A percentile compares a stretch with the other conserved stretches of the same genome.
These are phyloP conservation scores for Saiga tatarica DNA, from an alignment of 2,113 vertebrate species.

Conservation along the genomic window DNA sequence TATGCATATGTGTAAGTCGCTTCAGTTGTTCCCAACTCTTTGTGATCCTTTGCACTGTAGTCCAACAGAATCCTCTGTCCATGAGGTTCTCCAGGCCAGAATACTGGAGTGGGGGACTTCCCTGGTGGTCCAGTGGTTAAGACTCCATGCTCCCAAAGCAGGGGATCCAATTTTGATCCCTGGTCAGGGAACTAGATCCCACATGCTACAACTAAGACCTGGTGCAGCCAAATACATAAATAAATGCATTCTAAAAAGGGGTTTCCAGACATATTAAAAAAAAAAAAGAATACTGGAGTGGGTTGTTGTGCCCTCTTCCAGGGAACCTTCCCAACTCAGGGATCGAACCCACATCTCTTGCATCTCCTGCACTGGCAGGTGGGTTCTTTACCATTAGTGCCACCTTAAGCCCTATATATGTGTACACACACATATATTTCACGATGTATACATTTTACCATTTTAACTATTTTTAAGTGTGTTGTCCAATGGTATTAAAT, in stretches of 20 bases:
- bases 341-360: neutral
- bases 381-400: neutral
- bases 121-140: neutral
- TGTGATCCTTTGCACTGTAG: neutral
- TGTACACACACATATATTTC: neutral
- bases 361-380: neutral
- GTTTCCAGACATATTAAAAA: neutral
- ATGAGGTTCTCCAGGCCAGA: neutral
- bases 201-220: neutral
- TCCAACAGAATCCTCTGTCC: neutral
- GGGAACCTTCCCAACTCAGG: neutral
- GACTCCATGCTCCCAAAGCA: neutral
- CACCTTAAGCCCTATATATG: neutral
- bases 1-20: neutral
- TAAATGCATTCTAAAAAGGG: neutral
- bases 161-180: neutral
- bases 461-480: neutral
- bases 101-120: neutral
- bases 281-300: neutral
- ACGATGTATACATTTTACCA: neutral
- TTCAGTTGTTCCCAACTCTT: neutral
- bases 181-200: neutral
- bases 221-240: neutral
- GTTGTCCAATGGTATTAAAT: neutral
- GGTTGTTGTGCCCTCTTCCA: neutral